Evolutionary conservation across 2,113 vertebrate species (phyloP).

Genomic region (Gila orcuttii): DNA sequence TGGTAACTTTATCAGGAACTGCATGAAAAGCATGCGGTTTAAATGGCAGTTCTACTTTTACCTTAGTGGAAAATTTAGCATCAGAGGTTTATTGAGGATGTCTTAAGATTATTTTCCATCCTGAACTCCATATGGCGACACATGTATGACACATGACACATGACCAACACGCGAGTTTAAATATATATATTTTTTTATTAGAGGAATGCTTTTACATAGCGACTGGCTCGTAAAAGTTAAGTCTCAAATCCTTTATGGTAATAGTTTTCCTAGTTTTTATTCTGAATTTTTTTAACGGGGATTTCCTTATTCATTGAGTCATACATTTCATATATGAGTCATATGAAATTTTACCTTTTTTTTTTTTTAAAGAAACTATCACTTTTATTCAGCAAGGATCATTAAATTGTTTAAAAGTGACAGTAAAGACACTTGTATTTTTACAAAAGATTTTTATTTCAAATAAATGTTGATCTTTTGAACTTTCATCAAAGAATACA

Average conservation of each 20-base stretch:
- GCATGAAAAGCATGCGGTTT: neutral
- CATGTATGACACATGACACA: neutral
- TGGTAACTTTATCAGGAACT: neutral
- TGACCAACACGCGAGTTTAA: neutral
- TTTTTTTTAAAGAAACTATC: neutral
- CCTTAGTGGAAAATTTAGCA: neutral
- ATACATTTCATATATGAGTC: neutral
- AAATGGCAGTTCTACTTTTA: conserved; percentile 3
- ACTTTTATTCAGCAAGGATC: neutral
- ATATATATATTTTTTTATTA: neutral
- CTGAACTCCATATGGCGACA: neutral
- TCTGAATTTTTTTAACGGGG: neutral
- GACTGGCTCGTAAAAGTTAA: neutral
- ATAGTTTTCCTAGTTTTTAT: neutral
- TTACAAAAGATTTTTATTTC: neutral
- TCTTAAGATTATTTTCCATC: neutral
- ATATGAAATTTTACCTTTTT: neutral
- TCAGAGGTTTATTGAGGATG: conserved; percentile 2
- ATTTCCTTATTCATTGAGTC: neutral
- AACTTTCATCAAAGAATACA: no score
- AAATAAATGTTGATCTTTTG: no score
- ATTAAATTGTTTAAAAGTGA: neutral
- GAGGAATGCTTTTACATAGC: neutral
- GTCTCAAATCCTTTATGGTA: neutral
- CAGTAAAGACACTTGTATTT: neutral